These are phyloP conservation scores for Drosophila pseudoobscura DNA, from an alignment of 1,140 invertebrate species.

Conservation along the genomic window DNA sequence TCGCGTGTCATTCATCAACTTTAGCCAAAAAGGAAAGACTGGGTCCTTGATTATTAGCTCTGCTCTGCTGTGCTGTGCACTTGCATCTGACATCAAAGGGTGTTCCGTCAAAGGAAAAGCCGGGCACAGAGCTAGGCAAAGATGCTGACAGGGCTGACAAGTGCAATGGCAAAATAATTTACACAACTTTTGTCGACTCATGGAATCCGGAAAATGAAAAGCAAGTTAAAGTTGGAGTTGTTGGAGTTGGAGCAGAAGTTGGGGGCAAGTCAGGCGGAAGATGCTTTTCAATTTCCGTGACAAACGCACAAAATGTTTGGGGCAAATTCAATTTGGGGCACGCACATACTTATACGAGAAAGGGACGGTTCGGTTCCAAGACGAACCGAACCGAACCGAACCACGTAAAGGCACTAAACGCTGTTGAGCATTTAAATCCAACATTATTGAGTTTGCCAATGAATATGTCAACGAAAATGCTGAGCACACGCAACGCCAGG, in stretches of 20 bases:
- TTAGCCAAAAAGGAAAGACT: conserved; percentile 8
- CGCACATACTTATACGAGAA: conserved; percentile 12
- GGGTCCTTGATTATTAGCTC: conserved; percentile 62
- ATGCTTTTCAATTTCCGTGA: conserved; percentile 75
- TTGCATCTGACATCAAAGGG: conserved; percentile 77
- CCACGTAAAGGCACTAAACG: conserved; percentile 57
- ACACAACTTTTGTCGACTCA: conserved; percentile 74
- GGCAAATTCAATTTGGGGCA: conserved; percentile 66
- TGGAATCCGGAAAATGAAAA: conserved; percentile 34
- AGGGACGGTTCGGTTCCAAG: neutral
- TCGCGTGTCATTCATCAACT: conserved; percentile 64
- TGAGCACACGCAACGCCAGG: conserved; percentile 36
- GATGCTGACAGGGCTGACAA: conserved; percentile 27
- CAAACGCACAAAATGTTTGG: conserved; percentile 63
- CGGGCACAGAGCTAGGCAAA: neutral
- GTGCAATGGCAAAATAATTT: conserved; percentile 72
- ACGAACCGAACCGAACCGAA: neutral
- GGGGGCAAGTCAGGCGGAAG: conserved; percentile 19
- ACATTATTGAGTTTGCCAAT: conserved; percentile 78
- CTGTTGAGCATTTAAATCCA: conserved; percentile 73
- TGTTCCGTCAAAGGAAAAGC: conserved; percentile 67
- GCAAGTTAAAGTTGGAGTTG: conserved; percentile 30
- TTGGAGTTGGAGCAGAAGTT: neutral
- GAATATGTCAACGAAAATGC: conserved; percentile 78
- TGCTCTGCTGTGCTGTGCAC: conserved; percentile 1